These are phyloP conservation scores for Tenthredo distinguenda DNA, from an alignment of 2,888 invertebrate genomes.

Conservation along the genomic window DNA sequence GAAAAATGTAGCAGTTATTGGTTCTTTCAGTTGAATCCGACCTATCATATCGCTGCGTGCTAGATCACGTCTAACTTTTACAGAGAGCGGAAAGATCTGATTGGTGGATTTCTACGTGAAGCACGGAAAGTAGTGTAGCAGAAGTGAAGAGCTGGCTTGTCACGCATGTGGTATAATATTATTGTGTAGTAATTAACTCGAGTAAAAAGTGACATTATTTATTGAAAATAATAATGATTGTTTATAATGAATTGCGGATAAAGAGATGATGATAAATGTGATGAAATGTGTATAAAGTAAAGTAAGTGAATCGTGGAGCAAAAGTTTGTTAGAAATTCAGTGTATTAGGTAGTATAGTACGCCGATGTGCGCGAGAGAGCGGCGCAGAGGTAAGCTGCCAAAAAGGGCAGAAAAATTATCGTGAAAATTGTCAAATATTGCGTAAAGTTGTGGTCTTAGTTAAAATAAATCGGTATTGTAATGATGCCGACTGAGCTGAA, in stretches of 20 bases:
- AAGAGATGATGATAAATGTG: background rate
- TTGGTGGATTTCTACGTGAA: background rate
- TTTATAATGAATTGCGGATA: background rate
- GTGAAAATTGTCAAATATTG: conserved; percentile 40
- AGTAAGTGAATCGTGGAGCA: background rate
- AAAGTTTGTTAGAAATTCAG: background rate
- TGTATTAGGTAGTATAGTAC: conserved; percentile 10
- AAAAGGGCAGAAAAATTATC: conserved; percentile 67
- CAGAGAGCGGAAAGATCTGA: background rate
- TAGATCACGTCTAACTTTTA: background rate
- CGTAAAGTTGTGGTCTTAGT: conserved; percentile 10
- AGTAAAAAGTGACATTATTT: background rate
- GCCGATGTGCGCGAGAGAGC: conserved; percentile 57
- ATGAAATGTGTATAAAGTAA: background rate
- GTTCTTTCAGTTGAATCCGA: background rate
- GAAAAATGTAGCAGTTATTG: background rate
- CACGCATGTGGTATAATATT: background rate
- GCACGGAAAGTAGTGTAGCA: background rate
- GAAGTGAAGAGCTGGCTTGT: background rate
- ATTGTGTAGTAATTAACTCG: background rate
- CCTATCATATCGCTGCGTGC: background rate
- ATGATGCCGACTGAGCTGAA: conserved; percentile 87
- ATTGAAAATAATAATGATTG: background rate
- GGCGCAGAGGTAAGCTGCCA: conserved; percentile 70
- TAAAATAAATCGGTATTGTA: conserved; percentile 43